Base-by-base conservation (phyloP, 2,888 invertebrate genomes). In the Drosophila nr. perissopoda region DNA sequence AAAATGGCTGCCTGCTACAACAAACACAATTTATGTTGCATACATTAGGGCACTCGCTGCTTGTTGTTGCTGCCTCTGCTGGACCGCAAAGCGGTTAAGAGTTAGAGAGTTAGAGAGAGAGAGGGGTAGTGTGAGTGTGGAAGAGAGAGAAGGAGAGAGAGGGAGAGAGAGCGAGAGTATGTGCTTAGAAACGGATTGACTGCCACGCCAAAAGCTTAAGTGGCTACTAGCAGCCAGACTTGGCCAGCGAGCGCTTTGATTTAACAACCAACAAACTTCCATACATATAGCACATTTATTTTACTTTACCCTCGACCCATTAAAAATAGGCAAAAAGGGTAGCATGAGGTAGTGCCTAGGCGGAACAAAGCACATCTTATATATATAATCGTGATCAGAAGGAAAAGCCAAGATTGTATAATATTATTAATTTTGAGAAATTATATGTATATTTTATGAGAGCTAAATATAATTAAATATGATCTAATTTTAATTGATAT, bases 171-270 rank as follows among this genome's bases (percentile, higher is more conserved):
- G 7, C n/a, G 25, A 16, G 18, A 40, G 40, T 65, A 27, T 76
- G 62, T 75, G 82, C 83, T 86, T 82, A 86, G 87, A 80, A 83
- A 74, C 86, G 88, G 85, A 86, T 86, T 86, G 85, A 86, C 88
- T 86, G 82, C 83, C 83, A 88, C 82, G 83, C 88, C 88, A 86
- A 83, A 88, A 88, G 85, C 88, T 86, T 88, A 86, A 86, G 85
- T 86, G 85, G 78, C 88, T 88, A 74, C 74, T 72, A 67, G 73
- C 64, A 76, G 54, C 73, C 64, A 64, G 63, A 66, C 66, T 49
- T 51, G 78, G 79, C 62, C 78, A 79, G 68, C 67, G 52, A 70
- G 61, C 66, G 81, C 80, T 78, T 78, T 80, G 81, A 80, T 80
- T 80, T 80, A 80, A 80, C 81, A 77, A 75, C 70, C 81, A 69